Conservation (phyloP, 2,113 vertebrate genomes). For the Pycnonotus jocosus region DNA sequence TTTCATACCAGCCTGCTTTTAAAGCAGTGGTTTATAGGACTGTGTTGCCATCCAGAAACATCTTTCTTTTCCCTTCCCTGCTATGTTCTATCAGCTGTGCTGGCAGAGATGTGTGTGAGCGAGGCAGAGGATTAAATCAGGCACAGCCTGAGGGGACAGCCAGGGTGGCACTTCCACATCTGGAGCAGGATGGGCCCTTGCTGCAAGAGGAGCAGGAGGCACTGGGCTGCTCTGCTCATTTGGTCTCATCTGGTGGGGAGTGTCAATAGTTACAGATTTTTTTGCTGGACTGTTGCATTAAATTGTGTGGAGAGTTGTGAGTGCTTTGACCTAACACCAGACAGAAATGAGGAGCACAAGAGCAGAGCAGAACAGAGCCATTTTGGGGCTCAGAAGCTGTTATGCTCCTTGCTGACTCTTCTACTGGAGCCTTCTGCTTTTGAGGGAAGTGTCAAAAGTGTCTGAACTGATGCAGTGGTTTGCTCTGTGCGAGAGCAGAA, state of each 20-base stretch:
- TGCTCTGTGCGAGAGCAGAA: background rate
- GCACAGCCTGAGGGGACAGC: background rate
- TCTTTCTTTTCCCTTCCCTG: background rate
- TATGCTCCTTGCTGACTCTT: background rate
- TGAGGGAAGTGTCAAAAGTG: background rate
- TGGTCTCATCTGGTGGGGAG: background rate
- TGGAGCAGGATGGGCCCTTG: accelerated
- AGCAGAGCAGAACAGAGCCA: background rate
- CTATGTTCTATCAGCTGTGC: background rate
- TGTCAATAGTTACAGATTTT: background rate
- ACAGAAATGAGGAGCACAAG: background rate
- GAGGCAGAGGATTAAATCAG: background rate
- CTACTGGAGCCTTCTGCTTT: background rate
- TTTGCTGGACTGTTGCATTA: background rate
- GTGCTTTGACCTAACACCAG: background rate
- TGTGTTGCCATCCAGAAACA: background rate
- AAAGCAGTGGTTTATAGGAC: background rate
- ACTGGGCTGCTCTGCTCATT: background rate
- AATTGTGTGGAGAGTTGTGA: background rate
- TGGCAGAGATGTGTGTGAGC: background rate
- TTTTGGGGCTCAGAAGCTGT: background rate
- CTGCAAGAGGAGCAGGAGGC: background rate
- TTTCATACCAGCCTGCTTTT: background rate
- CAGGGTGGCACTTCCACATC: background rate
- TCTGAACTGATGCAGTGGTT: background rate